Percentiles rank a stretch among this genome's conserved stretches.
Evolutionary conservation across 2,797 vertebrate species (phyloP).

Genomic region (Acropternis orthonyx): DNA sequence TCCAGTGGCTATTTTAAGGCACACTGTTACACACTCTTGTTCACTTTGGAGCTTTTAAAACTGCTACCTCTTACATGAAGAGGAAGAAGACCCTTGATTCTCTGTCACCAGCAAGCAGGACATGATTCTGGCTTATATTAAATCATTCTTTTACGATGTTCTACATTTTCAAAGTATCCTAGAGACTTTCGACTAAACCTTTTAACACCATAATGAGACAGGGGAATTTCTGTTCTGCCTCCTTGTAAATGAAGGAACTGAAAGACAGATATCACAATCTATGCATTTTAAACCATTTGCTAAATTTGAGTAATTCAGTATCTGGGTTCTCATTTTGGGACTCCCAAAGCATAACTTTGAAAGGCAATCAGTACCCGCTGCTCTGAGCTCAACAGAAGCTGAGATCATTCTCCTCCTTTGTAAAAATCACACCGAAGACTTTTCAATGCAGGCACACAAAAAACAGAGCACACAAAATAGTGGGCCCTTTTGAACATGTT

Average conservation of each 20-base stretch:
- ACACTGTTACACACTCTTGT: not conserved
- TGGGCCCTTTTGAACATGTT: not conserved
- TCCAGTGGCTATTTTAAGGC: not conserved
- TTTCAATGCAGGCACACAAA: not conserved
- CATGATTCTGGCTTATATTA: constrained; percentile 10
- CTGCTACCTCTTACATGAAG: not conserved
- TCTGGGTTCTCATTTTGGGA: constrained; percentile 52
- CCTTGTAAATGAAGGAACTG: constrained; percentile 27
- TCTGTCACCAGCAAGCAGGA: not conserved
- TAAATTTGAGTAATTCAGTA: constrained; percentile 44
- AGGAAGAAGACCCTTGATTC: not conserved
- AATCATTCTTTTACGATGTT: constrained; percentile 29
- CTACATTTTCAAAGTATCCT: constrained; percentile 49
- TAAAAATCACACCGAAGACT: not conserved
- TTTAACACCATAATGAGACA: constrained; percentile 56
- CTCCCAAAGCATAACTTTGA: constrained; percentile 51
- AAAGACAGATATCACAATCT: constrained; percentile 12
- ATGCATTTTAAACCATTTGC: constrained; percentile 41
- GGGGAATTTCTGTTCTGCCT: constrained; percentile 51
- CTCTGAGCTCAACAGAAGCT: constrained; percentile 16
- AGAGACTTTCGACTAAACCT: constrained; percentile 39
- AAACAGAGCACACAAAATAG: not conserved
- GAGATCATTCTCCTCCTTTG: not conserved
- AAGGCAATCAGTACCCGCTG: constrained; percentile 31
- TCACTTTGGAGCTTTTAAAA: not conserved